A percentile compares a stretch with the other conserved stretches of the same genome.
Conservation (phyloP, 2,888 invertebrate genomes). For the Apotomis betuletana region DNA sequence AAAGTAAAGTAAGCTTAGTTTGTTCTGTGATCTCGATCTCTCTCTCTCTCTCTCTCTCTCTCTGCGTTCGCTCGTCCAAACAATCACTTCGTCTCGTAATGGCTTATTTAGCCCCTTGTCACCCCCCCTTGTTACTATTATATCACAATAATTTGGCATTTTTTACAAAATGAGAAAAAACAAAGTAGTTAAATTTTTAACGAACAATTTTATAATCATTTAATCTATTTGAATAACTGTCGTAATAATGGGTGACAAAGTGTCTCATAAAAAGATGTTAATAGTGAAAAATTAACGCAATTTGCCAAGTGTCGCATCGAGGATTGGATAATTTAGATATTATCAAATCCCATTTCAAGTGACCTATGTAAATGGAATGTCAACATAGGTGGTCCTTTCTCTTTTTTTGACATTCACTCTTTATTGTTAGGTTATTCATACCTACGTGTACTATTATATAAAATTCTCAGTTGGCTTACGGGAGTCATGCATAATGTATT, state of each 20-base stretch:
- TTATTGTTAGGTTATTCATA: no score
- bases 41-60: no score
- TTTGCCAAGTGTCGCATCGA: not conserved
- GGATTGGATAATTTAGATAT: conserved; percentile 5
- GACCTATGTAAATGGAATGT: not conserved
- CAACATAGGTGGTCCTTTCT: not conserved
- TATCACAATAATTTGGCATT: not conserved
- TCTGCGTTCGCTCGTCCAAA: no score
- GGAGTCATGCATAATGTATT: no score
- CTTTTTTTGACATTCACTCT: no score
- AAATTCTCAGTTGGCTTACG: no score
- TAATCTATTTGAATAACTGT: conserved; percentile 7
- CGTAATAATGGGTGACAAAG: not conserved
- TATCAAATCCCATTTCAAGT: not conserved
- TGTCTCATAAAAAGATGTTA: not conserved
- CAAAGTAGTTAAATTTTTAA: not conserved
- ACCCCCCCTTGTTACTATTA: no score
- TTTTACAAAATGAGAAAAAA: not conserved
- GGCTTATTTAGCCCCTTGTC: no score
- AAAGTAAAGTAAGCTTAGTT: no score
- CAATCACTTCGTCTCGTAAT: no score
- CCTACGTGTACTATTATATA: no score
- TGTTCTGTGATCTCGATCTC: no score
- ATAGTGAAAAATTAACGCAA: conserved; percentile 5
- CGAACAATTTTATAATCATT: not conserved